phyloP scores from a whole-genome alignment of 1,140 invertebrate genomes.

The Bombus pascuorum region DNA sequence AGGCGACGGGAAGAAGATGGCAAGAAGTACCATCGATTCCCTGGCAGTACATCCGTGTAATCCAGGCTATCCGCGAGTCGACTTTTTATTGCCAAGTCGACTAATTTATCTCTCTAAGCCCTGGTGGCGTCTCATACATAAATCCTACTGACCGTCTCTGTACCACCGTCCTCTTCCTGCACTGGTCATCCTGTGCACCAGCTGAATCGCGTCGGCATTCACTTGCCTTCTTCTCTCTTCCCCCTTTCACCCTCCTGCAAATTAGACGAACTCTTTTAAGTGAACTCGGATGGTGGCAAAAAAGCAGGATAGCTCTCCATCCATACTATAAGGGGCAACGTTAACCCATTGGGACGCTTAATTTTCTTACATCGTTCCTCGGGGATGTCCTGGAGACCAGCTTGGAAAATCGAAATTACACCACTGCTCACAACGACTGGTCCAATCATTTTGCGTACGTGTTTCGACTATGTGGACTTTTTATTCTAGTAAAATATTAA shows the following conservation, averaged over 20 bases:
- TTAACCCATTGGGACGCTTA: slow-evolving; percentile 35
- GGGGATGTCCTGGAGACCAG: not conserved
- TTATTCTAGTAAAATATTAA: not conserved
- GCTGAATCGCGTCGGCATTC: slow-evolving; percentile 42
- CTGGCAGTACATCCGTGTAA: slow-evolving; percentile 72
- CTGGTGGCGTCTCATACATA: slow-evolving; percentile 70
- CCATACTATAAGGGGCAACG: slow-evolving; percentile 11
- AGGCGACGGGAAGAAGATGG: slow-evolving; percentile 46
- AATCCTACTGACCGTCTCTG: slow-evolving; percentile 67
- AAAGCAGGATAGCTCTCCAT: not conserved
- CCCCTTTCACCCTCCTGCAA: not conserved
- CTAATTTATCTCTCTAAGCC: slow-evolving; percentile 75
- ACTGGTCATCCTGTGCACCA: slow-evolving; percentile 38
- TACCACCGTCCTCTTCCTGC: slow-evolving; percentile 38
- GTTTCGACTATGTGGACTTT: not conserved
- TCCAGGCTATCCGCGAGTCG: slow-evolving; percentile 72
- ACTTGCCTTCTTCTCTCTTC: not conserved
- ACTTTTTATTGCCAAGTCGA: slow-evolving; percentile 69
- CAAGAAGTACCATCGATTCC: slow-evolving; percentile 70
- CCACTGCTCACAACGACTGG: not conserved
- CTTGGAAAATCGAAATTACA: slow-evolving; percentile 36
- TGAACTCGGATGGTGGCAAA: slow-evolving; percentile 10
- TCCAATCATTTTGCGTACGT: not conserved
- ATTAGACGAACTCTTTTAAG: slow-evolving; percentile 46
- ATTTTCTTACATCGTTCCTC: slow-evolving; percentile 39